Conservation (phyloP, 2,113 vertebrate species). For the Limanda limanda region DNA sequence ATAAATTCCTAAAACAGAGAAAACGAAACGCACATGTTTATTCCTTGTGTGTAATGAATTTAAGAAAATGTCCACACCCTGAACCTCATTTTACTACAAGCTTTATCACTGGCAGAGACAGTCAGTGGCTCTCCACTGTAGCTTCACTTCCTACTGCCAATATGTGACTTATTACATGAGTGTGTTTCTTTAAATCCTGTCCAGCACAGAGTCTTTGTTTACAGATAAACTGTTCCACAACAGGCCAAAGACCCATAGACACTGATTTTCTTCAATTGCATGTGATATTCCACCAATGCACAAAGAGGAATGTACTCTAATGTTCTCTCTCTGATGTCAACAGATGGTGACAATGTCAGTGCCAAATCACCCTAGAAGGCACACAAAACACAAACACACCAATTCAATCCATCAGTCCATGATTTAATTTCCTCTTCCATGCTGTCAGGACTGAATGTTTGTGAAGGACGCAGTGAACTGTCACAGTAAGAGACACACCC, state of each 20-base stretch:
- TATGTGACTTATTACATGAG: neutral
- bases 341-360: conserved; percentile 15
- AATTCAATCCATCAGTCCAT: conserved; percentile 3
- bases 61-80: neutral
- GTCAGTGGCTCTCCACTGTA: too few species aligned
- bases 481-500: neutral
- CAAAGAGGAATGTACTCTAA: neutral
- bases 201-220: neutral
- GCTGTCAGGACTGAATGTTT: neutral
- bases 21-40: neutral
- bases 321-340: conserved; percentile 9
- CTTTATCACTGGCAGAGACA: neutral
- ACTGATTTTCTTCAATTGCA: neutral
- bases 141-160: neutral
- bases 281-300: conserved; percentile 25
- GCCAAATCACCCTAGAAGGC: neutral
- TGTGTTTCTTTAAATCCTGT: neutral
- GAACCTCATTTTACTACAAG: neutral
- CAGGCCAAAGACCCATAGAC: neutral
- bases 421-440: conserved; percentile 13
- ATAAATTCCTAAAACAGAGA: too few species aligned
- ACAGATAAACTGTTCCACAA: neutral
- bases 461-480: neutral
- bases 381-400: neutral
- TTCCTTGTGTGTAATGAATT: neutral